Percentiles rank a stretch among this genome's conserved stretches.
Conservation (phyloP, 2,113 vertebrate genomes). For the Xenopus laevis region DNA sequence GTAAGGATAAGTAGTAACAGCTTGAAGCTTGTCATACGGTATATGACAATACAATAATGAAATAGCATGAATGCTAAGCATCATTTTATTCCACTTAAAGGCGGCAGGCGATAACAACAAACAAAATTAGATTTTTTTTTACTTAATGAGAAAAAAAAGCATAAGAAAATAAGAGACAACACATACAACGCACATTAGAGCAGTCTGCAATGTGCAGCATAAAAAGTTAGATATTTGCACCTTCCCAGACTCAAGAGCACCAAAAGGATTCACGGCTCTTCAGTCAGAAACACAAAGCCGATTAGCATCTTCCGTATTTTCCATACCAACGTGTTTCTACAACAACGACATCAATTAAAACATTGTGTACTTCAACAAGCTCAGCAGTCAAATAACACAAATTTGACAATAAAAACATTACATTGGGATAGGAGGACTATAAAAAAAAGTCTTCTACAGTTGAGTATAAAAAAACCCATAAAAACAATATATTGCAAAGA, state of each 20-base stretch:
- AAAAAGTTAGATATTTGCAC: conserved; percentile 89
- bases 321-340: neutral
- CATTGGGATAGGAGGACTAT: conserved; percentile 7
- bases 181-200: conserved; percentile 66
- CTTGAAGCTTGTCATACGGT: conserved; percentile 80
- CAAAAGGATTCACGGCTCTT: conserved; percentile 62
- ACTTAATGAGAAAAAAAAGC: conserved; percentile 54
- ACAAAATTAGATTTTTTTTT: conserved; percentile 61
- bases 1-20: conserved; percentile 90
- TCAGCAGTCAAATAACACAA: conserved; percentile 39
- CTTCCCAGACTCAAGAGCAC: conserved; percentile 78
- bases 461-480: conserved; percentile 50
- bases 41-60: conserved; percentile 81
- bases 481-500: conserved; percentile 50
- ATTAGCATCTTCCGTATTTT: conserved; percentile 58
- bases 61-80: conserved; percentile 74
- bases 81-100: conserved; percentile 58
- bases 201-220: conserved; percentile 75
- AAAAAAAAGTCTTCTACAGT: conserved; percentile 8
- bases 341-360: conserved; percentile 22
- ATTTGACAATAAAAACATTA: conserved; percentile 20
- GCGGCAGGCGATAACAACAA: conserved; percentile 59
- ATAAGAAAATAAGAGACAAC: conserved; percentile 72
- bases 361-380: conserved; percentile 44
- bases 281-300: conserved; percentile 57